phyloP scores from a whole-genome alignment of 2,113 vertebrate species.

The Zapornia atra region DNA sequence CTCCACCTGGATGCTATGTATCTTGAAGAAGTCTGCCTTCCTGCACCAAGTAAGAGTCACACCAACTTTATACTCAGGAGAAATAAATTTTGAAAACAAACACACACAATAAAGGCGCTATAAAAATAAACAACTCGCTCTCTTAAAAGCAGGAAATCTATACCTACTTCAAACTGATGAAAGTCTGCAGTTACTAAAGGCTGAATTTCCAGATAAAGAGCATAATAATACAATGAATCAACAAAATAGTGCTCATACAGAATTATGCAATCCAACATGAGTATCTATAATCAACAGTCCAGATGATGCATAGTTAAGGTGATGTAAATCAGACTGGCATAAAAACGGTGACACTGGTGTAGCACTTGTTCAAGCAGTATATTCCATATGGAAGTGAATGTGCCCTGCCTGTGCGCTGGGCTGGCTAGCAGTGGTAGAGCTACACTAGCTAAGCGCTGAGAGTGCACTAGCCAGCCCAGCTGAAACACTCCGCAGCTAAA shows the following conservation, averaged over 20 bases:
- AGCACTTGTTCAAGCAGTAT: not conserved
- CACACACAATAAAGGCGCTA: not conserved
- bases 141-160: not conserved
- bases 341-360: not conserved
- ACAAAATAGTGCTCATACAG: not conserved
- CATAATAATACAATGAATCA: not conserved
- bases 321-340: not conserved
- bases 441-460: not conserved
- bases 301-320: not conserved
- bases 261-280: not conserved
- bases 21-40: not conserved
- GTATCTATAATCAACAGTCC: not conserved
- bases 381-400: not conserved
- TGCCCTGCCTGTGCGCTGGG: not conserved
- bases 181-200: not conserved
- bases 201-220: not conserved
- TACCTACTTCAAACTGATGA: not conserved
- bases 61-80: not conserved
- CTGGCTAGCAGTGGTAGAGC: not conserved
- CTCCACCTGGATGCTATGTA: not conserved
- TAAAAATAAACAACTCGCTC: not conserved
- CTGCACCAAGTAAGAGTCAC: not conserved
- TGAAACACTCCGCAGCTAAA: not conserved
- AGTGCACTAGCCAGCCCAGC: not conserved
- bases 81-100: not conserved